A percentile compares a stretch with the other conserved stretches of the same genome.
Evolutionary conservation across 2,113 vertebrate genomes (phyloP).

Genomic region (Callipepla californica): DNA sequence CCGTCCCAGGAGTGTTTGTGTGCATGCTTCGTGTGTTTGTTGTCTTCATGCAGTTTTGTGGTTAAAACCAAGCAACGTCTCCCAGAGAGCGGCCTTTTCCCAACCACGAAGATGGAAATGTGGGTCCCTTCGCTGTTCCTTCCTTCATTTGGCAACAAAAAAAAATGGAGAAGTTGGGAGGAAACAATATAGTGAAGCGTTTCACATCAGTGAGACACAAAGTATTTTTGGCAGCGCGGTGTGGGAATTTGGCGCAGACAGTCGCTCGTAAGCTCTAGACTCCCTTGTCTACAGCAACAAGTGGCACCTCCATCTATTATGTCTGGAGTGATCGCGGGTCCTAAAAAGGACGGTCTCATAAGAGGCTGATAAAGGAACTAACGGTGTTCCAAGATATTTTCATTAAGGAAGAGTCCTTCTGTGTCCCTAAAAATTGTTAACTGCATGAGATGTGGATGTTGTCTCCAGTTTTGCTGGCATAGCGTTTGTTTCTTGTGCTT

Average conservation of each 20-base stretch:
- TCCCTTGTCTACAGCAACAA: conserved; percentile 7
- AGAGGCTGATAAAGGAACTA: background rate
- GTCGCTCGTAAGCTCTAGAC: background rate
- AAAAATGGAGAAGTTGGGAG: background rate
- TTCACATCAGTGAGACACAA: conserved; percentile 27
- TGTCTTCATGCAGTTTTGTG: background rate
- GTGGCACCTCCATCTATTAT: conserved; percentile 17
- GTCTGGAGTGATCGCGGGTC: background rate
- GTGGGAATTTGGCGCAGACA: conserved; percentile 61
- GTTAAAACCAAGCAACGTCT: background rate
- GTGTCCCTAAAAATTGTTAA: background rate
- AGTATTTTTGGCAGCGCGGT: conserved; percentile 40
- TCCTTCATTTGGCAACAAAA: conserved; percentile 28
- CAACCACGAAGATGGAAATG: background rate
- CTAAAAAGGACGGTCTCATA: background rate
- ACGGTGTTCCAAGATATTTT: background rate
- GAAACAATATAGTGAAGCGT: conserved; percentile 32
- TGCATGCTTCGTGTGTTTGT: background rate
- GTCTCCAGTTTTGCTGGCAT: conserved; percentile 54
- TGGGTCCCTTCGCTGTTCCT: background rate
- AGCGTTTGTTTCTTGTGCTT: background rate
- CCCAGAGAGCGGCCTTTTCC: background rate
- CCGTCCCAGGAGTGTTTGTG: background rate
- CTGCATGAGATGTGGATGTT: background rate
- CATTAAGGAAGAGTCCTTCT: background rate